Evolutionary conservation across 1,140 invertebrate genomes (phyloP).

Genomic region (Rhopalosiphum maidis): DNA sequence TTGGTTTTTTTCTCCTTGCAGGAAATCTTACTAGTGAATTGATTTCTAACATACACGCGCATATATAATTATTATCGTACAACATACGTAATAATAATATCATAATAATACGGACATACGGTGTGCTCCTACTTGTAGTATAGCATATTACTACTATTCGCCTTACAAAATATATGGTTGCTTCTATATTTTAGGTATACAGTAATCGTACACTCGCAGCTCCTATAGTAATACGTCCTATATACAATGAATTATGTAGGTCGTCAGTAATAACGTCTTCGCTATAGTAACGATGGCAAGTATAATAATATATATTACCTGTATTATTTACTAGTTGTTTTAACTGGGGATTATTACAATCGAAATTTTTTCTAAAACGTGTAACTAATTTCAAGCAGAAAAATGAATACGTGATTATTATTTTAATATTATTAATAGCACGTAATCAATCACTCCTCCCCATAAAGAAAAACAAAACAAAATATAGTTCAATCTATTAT

Average conservation of each 20-base stretch:
- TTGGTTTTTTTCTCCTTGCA: neutral
- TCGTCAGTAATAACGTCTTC: neutral
- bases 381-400: too few relatives aligned
- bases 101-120: too few relatives aligned
- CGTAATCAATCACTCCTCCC: too few relatives aligned
- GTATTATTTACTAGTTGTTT: too few relatives aligned
- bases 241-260: neutral
- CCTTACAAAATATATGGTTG: neutral
- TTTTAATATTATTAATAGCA: too few relatives aligned
- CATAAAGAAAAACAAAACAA: too few relatives aligned
- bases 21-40: neutral
- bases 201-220: neutral
- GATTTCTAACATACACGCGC: neutral
- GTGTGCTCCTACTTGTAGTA: conserved; percentile 51
- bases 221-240: neutral
- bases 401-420: too few relatives aligned
- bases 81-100: neutral
- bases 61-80: neutral
- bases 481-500: too few relatives aligned
- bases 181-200: neutral
- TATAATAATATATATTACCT: too few relatives aligned
- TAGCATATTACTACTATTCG: neutral
- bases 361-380: too few relatives aligned
- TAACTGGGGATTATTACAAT: too few relatives aligned
- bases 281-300: neutral